phyloP scores from a whole-genome alignment of 2,797 vertebrate species.

The Limnodromus scolopaceus region DNA sequence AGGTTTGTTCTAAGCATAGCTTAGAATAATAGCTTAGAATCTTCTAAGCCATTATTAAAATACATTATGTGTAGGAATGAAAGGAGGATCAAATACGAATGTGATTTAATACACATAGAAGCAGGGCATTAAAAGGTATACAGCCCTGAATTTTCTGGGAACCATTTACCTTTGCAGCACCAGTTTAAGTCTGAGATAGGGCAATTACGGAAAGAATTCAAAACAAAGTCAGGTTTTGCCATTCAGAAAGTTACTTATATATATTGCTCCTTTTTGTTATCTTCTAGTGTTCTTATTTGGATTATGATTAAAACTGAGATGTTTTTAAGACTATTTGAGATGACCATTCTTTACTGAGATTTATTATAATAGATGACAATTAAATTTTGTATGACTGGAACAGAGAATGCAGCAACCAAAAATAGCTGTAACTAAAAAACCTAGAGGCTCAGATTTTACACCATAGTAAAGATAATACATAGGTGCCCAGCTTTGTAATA shows the following conservation, averaged over 20 bases:
- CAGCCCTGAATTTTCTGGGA: not conserved
- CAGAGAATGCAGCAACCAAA: not conserved
- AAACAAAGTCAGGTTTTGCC: not conserved
- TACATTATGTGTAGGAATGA: not conserved
- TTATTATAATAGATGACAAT: not conserved
- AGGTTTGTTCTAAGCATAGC: not conserved
- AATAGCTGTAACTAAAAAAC: not conserved
- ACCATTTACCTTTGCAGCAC: not conserved
- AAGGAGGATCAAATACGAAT: not conserved
- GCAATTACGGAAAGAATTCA: not conserved
- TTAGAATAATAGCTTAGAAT: too few relatives aligned
- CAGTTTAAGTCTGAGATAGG: not conserved
- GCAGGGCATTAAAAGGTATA: not conserved
- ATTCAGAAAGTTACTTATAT: not conserved
- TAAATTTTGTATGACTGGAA: not conserved
- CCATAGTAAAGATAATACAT: not conserved
- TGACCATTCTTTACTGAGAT: not conserved
- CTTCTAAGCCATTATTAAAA: not conserved
- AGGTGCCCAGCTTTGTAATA: not conserved
- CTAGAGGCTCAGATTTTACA: fast-evolving
- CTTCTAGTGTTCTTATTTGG: not conserved
- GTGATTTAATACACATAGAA: not conserved
- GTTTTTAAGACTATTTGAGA: not conserved
- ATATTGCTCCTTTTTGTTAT: not conserved
- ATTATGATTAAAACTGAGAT: not conserved